A percentile compares a stretch with the other conserved stretches of the same genome.
These are phyloP conservation scores for Ormyrus thymus DNA, from an alignment of 2,888 invertebrate species.

Conservation along the genomic window DNA sequence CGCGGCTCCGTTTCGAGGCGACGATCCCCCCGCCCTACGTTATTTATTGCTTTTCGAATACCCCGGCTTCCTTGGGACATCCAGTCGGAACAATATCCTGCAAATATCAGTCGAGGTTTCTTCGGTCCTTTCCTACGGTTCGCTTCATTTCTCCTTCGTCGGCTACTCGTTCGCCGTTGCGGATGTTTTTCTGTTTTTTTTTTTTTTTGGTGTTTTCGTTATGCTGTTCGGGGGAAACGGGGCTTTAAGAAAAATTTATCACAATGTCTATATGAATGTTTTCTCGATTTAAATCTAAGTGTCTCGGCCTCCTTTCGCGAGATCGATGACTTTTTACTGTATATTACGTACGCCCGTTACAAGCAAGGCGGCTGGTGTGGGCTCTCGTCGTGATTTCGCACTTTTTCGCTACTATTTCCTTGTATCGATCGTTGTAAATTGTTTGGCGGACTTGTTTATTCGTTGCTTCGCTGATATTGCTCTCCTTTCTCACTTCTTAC, in stretches of 20 bases:
- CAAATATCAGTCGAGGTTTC: conserved; percentile 72
- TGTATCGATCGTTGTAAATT: conserved; percentile 35
- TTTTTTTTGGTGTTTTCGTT: background rate
- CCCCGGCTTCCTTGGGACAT: conserved; percentile 74
- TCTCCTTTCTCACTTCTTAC: background rate
- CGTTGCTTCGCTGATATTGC: conserved; percentile 3
- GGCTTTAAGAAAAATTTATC: conserved; percentile 23
- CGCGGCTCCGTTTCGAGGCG: conserved; percentile 49
- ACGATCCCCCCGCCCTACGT: conserved; percentile 68
- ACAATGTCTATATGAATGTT: conserved; percentile 25
- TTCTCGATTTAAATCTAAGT: conserved; percentile 24
- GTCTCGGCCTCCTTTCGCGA: conserved; percentile 5
- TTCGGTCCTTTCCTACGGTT: conserved; percentile 25
- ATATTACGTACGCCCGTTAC: conserved; percentile 12
- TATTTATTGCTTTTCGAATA: conserved; percentile 74
- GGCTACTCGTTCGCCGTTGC: background rate
- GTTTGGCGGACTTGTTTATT: conserved; percentile 24
- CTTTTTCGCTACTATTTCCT: conserved; percentile 35
- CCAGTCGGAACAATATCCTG: conserved; percentile 74
- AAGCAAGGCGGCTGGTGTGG: conserved; percentile 4
- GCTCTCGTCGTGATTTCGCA: conserved; percentile 44
- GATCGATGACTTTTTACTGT: conserved; percentile 41
- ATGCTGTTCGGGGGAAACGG: conserved; percentile 1
- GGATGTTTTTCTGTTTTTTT: background rate
- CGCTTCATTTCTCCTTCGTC: conserved; percentile 12